Base-by-base conservation (phyloP, 2,888 invertebrate genomes). In the Macrophya alboannulata region DNA sequence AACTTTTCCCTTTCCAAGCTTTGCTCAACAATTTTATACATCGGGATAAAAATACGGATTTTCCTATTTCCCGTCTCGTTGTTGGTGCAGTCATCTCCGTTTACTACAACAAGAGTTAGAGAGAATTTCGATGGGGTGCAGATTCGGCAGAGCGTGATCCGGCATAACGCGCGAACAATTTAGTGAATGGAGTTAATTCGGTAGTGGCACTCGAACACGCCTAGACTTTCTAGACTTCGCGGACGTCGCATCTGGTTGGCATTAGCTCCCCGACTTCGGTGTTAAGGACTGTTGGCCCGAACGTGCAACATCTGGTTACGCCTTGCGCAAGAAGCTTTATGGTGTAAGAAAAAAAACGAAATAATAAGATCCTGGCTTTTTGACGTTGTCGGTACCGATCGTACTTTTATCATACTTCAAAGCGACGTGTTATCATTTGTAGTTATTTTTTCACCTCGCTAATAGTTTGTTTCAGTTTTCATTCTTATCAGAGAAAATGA, bases 151-250 rank as follows among this genome's bases (percentile, higher is more conserved):
- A 86, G 86, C 90, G 90, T 91, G 90, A 90, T 91, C 90, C 88
- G 74, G 90, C 91, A 90, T 91, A 91, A 91, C 90, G 89, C 89
- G 88, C 89, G 89, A 89, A 89, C 91, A 91, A 90, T 91, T 90
- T 91, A 87, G 88, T 89, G 89, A 90, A 90, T 91, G 89, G 89
- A 90, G 90, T 91, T 90, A 90, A 91, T 91, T 91, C 89, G 89
- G 89, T 90, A 88, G 89, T 88, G 88, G 87, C 88, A 84, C 90
- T 90, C 88, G 88, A 90, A 90, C 89, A 89, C 90, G 89, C 88
- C 88, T 87, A 83, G 68, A 83, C 68, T 45, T 68, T 71, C 83
- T 83, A 48, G 83, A 83, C 83, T 83, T 43, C 68, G 85, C 37
- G 65, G 85, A 79, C 25, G 85, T 55, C 82, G 51, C 85, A 82